phyloP scores from a whole-genome alignment of 2,113 vertebrate species.

The Poeciliopsis retropinna region DNA sequence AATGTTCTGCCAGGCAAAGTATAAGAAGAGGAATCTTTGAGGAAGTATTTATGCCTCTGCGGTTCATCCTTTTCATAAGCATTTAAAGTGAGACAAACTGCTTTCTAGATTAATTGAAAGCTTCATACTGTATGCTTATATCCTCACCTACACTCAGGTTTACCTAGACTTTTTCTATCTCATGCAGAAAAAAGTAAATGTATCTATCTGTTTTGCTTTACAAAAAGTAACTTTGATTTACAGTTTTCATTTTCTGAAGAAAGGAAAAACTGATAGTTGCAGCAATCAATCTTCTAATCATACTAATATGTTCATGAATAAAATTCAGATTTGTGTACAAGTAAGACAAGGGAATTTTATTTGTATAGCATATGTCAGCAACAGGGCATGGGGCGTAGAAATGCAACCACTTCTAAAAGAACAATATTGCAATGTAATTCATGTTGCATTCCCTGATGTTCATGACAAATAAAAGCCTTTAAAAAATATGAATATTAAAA shows the following conservation, averaged over 20 bases:
- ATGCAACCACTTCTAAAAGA: not conserved
- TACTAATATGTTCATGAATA: no score
- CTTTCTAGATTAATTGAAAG: not conserved
- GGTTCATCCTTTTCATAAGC: conserved; percentile 2
- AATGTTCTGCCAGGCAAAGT: not conserved
- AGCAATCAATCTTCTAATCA: no score
- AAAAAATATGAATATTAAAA: no score
- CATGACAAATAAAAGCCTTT: no score
- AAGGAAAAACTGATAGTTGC: not conserved
- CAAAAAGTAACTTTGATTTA: not conserved
- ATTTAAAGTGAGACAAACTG: not conserved
- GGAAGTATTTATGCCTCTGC: not conserved
- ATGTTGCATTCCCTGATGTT: no score
- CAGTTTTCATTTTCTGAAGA: not conserved
- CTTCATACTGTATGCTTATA: not conserved
- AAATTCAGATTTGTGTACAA: no score
- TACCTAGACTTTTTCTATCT: not conserved
- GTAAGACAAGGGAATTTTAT: no score
- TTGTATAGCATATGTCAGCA: no score
- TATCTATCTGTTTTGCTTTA: not conserved
- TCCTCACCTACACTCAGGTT: not conserved
- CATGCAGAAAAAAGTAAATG: not conserved
- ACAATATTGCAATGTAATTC: no score
- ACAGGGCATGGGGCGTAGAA: no score
- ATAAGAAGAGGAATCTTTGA: not conserved